Evolutionary conservation across 92 coral and sea anemone genomes (phyloP).

Genomic region (Umimayanthus chanpuru): DNA sequence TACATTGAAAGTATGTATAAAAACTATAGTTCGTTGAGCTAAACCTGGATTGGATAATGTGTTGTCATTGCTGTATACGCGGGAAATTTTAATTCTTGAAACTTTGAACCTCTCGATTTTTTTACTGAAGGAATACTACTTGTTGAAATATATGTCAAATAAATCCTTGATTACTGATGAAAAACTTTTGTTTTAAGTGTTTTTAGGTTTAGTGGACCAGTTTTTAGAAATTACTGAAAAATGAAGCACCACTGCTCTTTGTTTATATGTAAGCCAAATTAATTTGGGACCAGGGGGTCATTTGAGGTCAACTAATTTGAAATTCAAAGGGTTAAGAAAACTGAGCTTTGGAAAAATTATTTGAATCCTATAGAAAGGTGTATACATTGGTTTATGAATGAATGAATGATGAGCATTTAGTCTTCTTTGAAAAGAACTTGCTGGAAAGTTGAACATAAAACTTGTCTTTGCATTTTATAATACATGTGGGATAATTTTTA

Average conservation of each 20-base stretch:
- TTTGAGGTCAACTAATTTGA: slow-evolving; percentile 11
- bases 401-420: too few species aligned
- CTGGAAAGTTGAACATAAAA: too few species aligned
- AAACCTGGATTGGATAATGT: background rate
- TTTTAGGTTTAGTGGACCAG: slow-evolving; percentile 13
- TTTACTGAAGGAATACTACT: background rate
- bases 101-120: background rate
- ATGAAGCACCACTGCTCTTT: background rate
- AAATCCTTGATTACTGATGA: slow-evolving; percentile 19
- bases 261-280: slow-evolving; percentile 17
- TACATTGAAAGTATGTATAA: background rate
- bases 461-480: too few species aligned
- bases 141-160: slow-evolving; percentile 20
- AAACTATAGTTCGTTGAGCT: background rate
- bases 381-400: too few species aligned
- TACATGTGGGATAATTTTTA: too few species aligned
- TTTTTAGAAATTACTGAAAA: background rate
- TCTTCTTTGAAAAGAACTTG: too few species aligned
- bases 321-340: slow-evolving; percentile 19
- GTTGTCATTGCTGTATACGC: background rate
- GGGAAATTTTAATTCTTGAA: slow-evolving; percentile 21
- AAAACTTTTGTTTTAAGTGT: slow-evolving; percentile 21
- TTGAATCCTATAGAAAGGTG: too few species aligned
- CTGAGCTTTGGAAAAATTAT: too few species aligned
- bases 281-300: slow-evolving; percentile 22